Percentiles rank a stretch among this genome's conserved stretches.
phyloP scores from a whole-genome alignment of 2,888 invertebrate species.

The Polylopha cassiicola region DNA sequence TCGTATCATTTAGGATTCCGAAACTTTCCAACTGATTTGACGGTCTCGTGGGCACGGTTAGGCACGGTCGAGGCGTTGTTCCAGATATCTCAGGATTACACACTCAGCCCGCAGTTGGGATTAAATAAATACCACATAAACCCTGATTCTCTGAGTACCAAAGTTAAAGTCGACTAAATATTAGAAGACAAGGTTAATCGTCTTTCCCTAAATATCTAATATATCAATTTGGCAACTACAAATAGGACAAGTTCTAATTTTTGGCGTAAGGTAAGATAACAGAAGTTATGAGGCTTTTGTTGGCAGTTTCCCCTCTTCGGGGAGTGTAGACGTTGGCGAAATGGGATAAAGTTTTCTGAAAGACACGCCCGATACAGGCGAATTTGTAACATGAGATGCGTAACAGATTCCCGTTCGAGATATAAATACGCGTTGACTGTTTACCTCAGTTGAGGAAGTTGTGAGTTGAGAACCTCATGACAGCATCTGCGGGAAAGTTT shows the following conservation, averaged over 20 bases:
- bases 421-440: slow-evolving; percentile 8
- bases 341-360: slow-evolving; percentile 4
- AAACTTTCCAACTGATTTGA: slow-evolving; percentile 12
- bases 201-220: too few species aligned
- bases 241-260: slow-evolving; percentile 14
- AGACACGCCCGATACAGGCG: not conserved
- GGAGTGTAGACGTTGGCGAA: not conserved
- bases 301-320: slow-evolving; percentile 2
- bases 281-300: slow-evolving; percentile 6
- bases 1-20: slow-evolving; percentile 9
- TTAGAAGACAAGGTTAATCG: too few species aligned
- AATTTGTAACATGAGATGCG: not conserved
- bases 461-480: slow-evolving; percentile 1
- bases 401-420: slow-evolving; percentile 3
- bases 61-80: too few species aligned
- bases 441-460: slow-evolving; percentile 13
- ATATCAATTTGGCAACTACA: too few species aligned
- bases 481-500: slow-evolving; percentile 9
- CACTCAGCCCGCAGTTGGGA: too few species aligned
- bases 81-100: too few species aligned
- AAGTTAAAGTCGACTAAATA: too few species aligned
- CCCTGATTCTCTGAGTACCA: too few species aligned
- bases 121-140: too few species aligned
- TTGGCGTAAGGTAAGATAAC: slow-evolving; percentile 9
- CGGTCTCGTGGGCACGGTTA: slow-evolving; percentile 13